Evolutionary conservation across 2,113 vertebrate genomes (phyloP).

Genomic region (Neolamprologus cancellatus): DNA sequence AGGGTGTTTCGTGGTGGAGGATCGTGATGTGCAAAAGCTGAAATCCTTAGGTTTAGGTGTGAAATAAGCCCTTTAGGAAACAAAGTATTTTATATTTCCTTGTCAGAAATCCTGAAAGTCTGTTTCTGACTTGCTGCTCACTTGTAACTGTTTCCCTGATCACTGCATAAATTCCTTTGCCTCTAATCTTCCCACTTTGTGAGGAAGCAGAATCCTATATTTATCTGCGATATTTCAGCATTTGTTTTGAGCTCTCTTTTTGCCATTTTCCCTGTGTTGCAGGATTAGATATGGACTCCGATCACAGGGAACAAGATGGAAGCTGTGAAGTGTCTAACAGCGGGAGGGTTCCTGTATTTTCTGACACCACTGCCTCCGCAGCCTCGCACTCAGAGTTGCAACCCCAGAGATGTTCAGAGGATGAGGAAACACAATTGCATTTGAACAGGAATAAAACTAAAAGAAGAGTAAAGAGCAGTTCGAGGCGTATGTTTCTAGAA

Average conservation of each 20-base stretch:
- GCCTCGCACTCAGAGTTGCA: neutral
- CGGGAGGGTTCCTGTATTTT: neutral
- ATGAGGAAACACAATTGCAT: neutral
- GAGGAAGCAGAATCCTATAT: neutral
- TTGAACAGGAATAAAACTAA: conserved; percentile 25
- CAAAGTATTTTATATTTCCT: neutral
- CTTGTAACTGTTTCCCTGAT: neutral
- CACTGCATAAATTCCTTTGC: neutral
- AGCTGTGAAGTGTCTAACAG: conserved; percentile 2
- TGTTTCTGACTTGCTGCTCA: neutral
- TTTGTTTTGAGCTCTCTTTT: neutral
- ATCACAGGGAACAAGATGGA: conserved; percentile 15
- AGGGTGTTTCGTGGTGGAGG: conserved; percentile 16
- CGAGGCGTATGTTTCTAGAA: conserved; percentile 50
- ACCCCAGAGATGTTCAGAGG: neutral
- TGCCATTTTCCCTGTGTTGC: conserved; percentile 27
- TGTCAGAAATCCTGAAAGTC: neutral
- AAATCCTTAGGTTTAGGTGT: neutral
- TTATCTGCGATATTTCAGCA: neutral
- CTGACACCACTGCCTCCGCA: neutral
- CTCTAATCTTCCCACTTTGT: neutral
- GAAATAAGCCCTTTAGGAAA: neutral
- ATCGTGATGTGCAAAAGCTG: neutral
- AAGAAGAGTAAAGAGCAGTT: conserved; percentile 55
- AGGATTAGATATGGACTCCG: conserved; percentile 48